Conservation (phyloP, 92 coral and sea anemone species). For the Palythoa grandiflora region DNA sequence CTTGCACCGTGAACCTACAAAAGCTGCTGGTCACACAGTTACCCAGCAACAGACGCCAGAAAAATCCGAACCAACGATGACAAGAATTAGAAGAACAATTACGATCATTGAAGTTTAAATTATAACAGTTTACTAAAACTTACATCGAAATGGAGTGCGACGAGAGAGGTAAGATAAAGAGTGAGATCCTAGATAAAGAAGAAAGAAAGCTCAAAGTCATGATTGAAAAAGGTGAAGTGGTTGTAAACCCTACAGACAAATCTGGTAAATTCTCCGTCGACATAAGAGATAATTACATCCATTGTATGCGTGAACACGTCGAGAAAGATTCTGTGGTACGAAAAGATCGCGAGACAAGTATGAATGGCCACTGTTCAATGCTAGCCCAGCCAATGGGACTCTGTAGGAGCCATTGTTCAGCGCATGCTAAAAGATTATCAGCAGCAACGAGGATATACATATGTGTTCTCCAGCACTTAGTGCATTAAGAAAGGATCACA, state of each 20-base stretch:
- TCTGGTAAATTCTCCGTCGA: constrained; percentile 3
- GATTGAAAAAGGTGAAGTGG: not conserved
- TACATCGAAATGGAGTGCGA: not conserved
- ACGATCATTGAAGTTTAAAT: not conserved
- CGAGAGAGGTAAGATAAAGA: not conserved
- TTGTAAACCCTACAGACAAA: constrained; percentile 12
- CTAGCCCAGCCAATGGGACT: no score
- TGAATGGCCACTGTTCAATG: no score
- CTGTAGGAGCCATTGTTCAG: no score
- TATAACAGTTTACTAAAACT: not conserved
- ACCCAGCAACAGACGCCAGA: not conserved
- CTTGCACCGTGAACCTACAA: no score
- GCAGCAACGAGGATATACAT: no score
- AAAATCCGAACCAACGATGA: not conserved
- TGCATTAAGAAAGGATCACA: no score
- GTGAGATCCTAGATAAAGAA: not conserved
- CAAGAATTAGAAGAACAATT: not conserved
- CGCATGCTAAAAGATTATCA: no score
- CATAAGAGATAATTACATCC: not conserved
- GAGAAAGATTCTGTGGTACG: not conserved
- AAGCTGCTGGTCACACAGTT: not conserved
- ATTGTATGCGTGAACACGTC: not conserved
- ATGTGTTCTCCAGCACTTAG: no score
- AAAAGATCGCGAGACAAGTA: no score
- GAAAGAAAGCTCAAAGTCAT: not conserved